A percentile compares a stretch with the other conserved stretches of the same genome.
phyloP scores from a whole-genome alignment of 2,113 vertebrate species.

The Tragulus kanchil region DNA sequence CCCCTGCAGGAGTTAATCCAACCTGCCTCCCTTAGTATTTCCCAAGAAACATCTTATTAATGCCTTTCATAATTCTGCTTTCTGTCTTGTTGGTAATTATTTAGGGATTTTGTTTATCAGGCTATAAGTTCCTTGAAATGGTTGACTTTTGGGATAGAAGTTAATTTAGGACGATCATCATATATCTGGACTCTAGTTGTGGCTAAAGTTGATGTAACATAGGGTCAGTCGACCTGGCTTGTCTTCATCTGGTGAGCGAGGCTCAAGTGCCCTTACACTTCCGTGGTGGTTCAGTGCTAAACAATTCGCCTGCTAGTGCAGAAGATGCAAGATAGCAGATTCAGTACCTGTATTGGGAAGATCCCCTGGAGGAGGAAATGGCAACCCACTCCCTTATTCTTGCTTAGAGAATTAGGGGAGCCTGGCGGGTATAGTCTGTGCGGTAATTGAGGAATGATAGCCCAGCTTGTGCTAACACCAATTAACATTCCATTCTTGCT shows the following conservation, averaged over 20 bases:
- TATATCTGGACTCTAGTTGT: not conserved
- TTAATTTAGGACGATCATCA: not conserved
- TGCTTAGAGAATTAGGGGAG: not conserved
- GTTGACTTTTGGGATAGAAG: not conserved
- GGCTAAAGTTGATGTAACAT: not conserved
- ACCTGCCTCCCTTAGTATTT: not conserved
- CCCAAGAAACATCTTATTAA: not conserved
- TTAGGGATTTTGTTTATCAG: not conserved
- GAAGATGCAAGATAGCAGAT: not conserved
- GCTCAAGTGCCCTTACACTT: not conserved
- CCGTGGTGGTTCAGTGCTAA: not conserved
- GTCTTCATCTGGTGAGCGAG: not conserved
- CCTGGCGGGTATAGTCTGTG: not conserved
- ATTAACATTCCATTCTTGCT: slow-evolving; percentile 75
- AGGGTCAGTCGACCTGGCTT: not conserved
- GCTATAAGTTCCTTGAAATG: not conserved
- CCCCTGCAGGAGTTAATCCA: not conserved
- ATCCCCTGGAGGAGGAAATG: not conserved
- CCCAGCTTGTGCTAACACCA: slow-evolving; percentile 51
- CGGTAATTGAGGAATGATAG: no score
- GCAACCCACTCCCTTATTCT: not conserved
- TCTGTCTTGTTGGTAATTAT: not conserved
- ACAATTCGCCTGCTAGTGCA: not conserved
- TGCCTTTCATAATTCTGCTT: not conserved
- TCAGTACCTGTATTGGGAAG: not conserved